Conservation (phyloP, 2,797 vertebrate genomes). For the Scleropages formosus region DNA sequence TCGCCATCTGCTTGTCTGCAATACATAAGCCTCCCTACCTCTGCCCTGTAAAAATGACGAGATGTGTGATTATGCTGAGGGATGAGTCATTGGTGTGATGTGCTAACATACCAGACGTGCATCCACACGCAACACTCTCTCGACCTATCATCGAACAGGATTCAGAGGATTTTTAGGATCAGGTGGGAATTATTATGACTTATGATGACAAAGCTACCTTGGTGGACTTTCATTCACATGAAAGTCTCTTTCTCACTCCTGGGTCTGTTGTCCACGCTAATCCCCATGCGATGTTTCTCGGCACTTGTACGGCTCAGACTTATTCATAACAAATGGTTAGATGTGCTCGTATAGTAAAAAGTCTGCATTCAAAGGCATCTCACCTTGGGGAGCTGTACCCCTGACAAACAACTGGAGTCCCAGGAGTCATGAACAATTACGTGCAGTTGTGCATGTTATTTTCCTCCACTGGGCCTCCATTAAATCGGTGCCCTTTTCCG, state of each 20-base stretch:
- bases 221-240: background rate
- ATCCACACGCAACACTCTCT: background rate
- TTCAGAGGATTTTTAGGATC: conserved; percentile 1
- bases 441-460: conserved; percentile 12
- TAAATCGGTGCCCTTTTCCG: conserved; percentile 15
- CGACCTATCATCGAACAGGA: background rate
- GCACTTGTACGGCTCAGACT: conserved; percentile 11
- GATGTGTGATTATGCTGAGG: background rate
- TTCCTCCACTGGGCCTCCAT: background rate
- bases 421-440: conserved; percentile 3
- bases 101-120: conserved; percentile 14
- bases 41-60: background rate
- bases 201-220: background rate
- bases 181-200: conserved; percentile 12
- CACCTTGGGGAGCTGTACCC: background rate
- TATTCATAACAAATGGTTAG: background rate
- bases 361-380: conserved; percentile 20
- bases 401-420: background rate
- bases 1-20: conserved; percentile 4
- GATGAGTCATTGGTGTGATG: conserved; percentile 19
- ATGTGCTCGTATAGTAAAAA: conserved; percentile 7
- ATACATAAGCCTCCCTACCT: conserved; percentile 8
- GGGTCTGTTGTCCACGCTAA: background rate
- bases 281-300: background rate
- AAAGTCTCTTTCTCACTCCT: background rate